These are phyloP conservation scores for Synchiropus splendidus DNA, from an alignment of 2,113 vertebrate genomes.

Conservation along the genomic window DNA sequence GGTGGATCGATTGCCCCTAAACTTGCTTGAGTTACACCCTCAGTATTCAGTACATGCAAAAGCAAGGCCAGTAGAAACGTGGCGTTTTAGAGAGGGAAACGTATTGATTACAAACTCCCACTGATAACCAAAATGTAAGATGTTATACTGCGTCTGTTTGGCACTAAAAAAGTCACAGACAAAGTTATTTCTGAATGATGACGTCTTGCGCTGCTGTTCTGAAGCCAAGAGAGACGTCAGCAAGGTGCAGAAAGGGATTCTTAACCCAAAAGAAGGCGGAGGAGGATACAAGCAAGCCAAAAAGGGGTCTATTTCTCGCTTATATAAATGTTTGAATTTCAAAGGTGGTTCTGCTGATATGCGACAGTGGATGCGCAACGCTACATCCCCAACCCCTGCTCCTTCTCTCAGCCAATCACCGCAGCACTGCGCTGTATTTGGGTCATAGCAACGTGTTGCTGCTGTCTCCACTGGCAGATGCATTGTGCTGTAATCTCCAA, in stretches of 20 bases:
- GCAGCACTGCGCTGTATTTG: conserved; percentile 56
- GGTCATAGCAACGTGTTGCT: conserved; percentile 64
- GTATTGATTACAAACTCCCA: no score
- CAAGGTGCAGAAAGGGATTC: conserved; percentile 7
- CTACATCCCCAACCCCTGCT: conserved; percentile 15
- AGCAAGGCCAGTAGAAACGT: no score
- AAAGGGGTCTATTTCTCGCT: conserved; percentile 24
- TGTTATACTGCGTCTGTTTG: no score
- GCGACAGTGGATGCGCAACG: conserved; percentile 39
- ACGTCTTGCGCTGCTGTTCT: conserved; percentile 11
- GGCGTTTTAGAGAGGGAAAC: no score
- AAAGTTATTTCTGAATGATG: no score
- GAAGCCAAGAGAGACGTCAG: conserved; percentile 8
- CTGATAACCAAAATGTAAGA: no score
- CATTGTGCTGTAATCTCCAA: conserved; percentile 58
- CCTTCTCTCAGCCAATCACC: conserved; percentile 57
- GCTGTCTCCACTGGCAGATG: conserved; percentile 57
- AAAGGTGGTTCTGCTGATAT: conserved; percentile 48
- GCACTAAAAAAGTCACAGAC: no score
- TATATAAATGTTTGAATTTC: conserved; percentile 61
- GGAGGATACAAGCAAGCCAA: conserved; percentile 9
- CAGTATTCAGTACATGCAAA: no score
- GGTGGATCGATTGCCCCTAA: no score
- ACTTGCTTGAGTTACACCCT: no score
- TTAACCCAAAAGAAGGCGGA: neutral